phyloP scores from a whole-genome alignment of 2,797 vertebrate genomes.

The Selene dorsalis region DNA sequence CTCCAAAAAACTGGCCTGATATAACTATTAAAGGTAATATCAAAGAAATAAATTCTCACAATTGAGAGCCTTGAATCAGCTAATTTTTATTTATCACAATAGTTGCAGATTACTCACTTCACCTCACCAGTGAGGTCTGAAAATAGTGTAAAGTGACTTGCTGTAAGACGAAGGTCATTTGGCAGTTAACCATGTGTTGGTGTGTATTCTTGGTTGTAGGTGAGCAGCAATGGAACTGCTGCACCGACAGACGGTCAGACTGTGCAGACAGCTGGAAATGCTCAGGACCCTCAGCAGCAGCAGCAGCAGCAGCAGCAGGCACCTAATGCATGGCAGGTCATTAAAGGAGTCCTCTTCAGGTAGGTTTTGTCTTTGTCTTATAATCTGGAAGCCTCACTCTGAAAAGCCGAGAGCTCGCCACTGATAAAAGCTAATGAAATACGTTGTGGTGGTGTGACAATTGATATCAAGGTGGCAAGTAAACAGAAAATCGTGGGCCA shows the following conservation, averaged over 20 bases:
- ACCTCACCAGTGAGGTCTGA: neutral
- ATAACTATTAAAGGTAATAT: too few species aligned
- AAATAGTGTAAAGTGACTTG: neutral
- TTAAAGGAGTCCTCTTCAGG: conserved; percentile 96
- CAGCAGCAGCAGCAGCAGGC: conserved; percentile 81
- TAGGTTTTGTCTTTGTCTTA: conserved; percentile 55
- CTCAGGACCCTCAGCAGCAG: conserved; percentile 82
- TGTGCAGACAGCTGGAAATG: conserved; percentile 82
- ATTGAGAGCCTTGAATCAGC: too few species aligned
- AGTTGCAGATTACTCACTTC: neutral
- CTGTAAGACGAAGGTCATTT: neutral
- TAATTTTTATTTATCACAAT: neutral
- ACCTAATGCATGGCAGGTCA: conserved; percentile 94
- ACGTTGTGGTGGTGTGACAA: neutral
- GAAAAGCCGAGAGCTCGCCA: neutral
- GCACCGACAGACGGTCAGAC: conserved; percentile 82
- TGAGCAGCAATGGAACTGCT: conserved; percentile 90
- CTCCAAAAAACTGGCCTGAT: too few species aligned
- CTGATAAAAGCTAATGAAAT: neutral
- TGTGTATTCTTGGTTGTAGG: conserved; percentile 75
- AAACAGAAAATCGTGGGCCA: neutral
- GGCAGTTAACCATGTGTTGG: neutral
- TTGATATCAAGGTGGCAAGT: conserved; percentile 1
- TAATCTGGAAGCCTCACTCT: neutral
- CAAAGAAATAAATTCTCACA: too few species aligned